Base-by-base conservation (phyloP, 1,140 invertebrate species). In the Neodiprion lecontei region DNA sequence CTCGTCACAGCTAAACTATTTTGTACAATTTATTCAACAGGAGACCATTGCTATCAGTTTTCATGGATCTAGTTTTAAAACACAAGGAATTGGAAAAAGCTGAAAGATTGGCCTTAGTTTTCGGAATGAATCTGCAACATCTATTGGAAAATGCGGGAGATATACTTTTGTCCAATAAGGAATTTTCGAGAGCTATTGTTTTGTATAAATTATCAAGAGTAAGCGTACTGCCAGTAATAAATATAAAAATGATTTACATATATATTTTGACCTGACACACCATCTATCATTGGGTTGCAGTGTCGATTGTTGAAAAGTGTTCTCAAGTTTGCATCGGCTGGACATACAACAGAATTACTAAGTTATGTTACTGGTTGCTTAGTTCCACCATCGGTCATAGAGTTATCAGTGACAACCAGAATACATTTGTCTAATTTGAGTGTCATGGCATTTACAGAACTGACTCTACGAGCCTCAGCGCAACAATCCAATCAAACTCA, bases 141-240 rank as follows among this genome's bases (percentile, higher is more conserved):
- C 87, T 95, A 67, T 90, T 95, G 74, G 94, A 95, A 88, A 88
- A 90, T 80, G 93, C 93, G 28, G 94, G 93, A 23, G 94, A 95
- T 86, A 89, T 92, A 79, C 88, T 93, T 77, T 85, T 96, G 70
- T 87, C 89, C 7, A 90, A 91, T 71, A 90, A 91, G 61, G 89
- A 92, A 72, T 92, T 93, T 79, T 88, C 91, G 67, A 91, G 91
- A 81, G 94, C 94, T 1, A 88, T 94, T 75, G 87, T 92, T 74
- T 89, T 95, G 1, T 95, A 94, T 83, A 93, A 93, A 86, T 88
- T 94, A 74, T 93, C 94, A 0, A 92, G 92, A 82, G 93, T 94
- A 79, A 82, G 74, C 80, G 21, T 48, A 76, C 28, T 72, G 77
- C 21, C 21, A 73, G 21, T 74, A 61, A 50, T 65, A 66, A 61